These are phyloP conservation scores for Lichenostomus cassidix DNA, from an alignment of 2,113 vertebrate genomes.

Conservation along the genomic window DNA sequence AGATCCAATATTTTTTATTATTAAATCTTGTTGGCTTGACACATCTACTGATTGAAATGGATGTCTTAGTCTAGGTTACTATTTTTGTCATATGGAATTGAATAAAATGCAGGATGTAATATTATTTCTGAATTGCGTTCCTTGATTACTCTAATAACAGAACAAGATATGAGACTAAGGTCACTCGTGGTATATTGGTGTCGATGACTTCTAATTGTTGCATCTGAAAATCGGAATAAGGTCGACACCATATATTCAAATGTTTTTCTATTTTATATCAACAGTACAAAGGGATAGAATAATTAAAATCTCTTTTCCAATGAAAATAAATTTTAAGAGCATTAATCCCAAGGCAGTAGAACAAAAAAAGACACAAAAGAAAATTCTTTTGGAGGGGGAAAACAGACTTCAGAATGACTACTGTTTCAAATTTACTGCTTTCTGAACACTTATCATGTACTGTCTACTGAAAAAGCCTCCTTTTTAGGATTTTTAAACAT, in stretches of 20 bases:
- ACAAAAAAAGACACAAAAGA: not conserved
- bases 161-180: conserved; percentile 2
- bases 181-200: not conserved
- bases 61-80: conserved; percentile 83
- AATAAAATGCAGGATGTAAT: conserved; percentile 84
- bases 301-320: conserved; percentile 15
- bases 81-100: conserved; percentile 83
- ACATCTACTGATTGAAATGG: conserved; percentile 81
- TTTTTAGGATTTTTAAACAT: not conserved
- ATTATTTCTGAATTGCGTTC: conserved; percentile 73
- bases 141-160: conserved; percentile 67
- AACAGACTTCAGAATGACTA: not conserved
- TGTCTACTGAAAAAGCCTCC: not conserved
- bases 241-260: conserved; percentile 14
- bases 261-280: conserved; percentile 18
- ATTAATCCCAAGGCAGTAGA: not conserved
- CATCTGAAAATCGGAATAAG: not conserved
- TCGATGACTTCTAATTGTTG: not conserved
- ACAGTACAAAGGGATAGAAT: conserved; percentile 2
- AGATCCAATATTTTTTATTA: conserved; percentile 82
- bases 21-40: conserved; percentile 80
- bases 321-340: not conserved
- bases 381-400: not conserved
- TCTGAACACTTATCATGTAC: not conserved
- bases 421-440: not conserved